Evolutionary conservation across 2,797 vertebrate species (phyloP), one percentile per base, ranked within the genome.

Genomic region (Mormyrops attenuatus): DNA sequence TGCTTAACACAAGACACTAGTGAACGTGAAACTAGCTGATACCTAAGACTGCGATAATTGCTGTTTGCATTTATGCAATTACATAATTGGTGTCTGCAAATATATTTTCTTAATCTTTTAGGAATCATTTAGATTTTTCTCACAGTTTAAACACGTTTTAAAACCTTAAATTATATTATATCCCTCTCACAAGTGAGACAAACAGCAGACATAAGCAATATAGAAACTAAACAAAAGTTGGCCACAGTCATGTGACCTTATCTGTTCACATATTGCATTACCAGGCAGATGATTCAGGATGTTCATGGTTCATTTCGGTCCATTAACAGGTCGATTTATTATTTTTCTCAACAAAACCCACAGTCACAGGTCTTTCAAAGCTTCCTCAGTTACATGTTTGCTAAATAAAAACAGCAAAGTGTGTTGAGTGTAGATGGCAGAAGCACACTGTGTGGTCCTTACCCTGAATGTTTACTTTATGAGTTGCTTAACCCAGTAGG

Each of bases 71-170:
- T 26, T 85, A n/a, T 52, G 44, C n/a, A 85, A 52, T 85, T 26
- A 52, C 30, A 85, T 85, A 85, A 85, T 85, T 85, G 82, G 22
- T 85, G 82, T 50, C 44, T 85, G 82, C 82, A 85, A 47, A 50
- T 49, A 85, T 26, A 26, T 80, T 85, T 52, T 7, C 22, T 52
- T 85, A 85, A 52, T 85, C 82, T 85, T 30, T 85, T 30, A 85
- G 44, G 82, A 85, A 85, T 2, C 9, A 7, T 85, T 52, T 80
- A 44, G 73, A 20, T 85, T 85, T 52, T 85, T 85, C 49, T 52
- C 82, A 85, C 82, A 85, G 73, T 85, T 85, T 26, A 30, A 26
- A 49, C 82, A 30, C 13, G 3, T 85, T 22, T 85, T 47, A 85
- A 85, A 85, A 13, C 11, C 2, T 20, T 22, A 85, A 26, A 50